Evolutionary conservation across 1,140 invertebrate genomes (phyloP).

Genomic region (Zaprionus lachaisei): DNA sequence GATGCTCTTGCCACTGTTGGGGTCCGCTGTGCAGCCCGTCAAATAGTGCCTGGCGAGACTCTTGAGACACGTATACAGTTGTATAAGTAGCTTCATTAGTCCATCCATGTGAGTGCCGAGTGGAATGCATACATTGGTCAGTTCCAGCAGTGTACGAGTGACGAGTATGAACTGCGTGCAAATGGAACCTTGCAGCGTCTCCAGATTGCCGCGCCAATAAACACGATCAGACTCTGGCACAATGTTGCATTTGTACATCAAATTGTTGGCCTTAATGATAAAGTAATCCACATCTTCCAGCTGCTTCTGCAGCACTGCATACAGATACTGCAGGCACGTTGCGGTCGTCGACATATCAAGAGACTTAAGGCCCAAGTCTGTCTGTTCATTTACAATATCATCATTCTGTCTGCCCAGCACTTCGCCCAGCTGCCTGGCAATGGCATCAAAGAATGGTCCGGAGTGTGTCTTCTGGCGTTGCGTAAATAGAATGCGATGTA

Average conservation of each 20-base stretch:
- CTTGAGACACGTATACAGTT: slow-evolving; percentile 71
- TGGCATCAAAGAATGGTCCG: slow-evolving; percentile 70
- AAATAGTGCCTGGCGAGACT: slow-evolving; percentile 75
- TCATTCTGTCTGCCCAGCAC: slow-evolving; percentile 63
- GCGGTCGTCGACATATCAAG: slow-evolving; percentile 55
- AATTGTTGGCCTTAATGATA: slow-evolving; percentile 71
- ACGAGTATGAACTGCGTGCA: slow-evolving; percentile 76
- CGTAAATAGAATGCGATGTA: slow-evolving; percentile 72
- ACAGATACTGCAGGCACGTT: slow-evolving; percentile 59
- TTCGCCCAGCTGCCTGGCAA: slow-evolving; percentile 62
- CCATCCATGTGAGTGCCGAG: slow-evolving; percentile 69
- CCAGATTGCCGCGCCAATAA: slow-evolving; percentile 62
- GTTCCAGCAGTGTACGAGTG: slow-evolving; percentile 57
- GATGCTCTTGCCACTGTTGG: slow-evolving; percentile 33
- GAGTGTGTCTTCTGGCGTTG: slow-evolving; percentile 78
- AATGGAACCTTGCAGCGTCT: slow-evolving; percentile 67
- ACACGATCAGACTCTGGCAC: slow-evolving; percentile 68
- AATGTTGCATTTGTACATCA: slow-evolving; percentile 72
- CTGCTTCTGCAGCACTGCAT: slow-evolving; percentile 68
- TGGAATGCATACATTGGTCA: slow-evolving; percentile 71
- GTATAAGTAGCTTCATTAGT: slow-evolving; percentile 68
- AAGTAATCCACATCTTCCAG: slow-evolving; percentile 77
- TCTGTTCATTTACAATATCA: slow-evolving; percentile 32
- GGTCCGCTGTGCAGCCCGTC: slow-evolving; percentile 25
- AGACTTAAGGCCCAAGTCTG: slow-evolving; percentile 53